These are phyloP conservation scores for Zapus hudsonius DNA, from an alignment of 2,113 vertebrate species.

Conservation along the genomic window DNA sequence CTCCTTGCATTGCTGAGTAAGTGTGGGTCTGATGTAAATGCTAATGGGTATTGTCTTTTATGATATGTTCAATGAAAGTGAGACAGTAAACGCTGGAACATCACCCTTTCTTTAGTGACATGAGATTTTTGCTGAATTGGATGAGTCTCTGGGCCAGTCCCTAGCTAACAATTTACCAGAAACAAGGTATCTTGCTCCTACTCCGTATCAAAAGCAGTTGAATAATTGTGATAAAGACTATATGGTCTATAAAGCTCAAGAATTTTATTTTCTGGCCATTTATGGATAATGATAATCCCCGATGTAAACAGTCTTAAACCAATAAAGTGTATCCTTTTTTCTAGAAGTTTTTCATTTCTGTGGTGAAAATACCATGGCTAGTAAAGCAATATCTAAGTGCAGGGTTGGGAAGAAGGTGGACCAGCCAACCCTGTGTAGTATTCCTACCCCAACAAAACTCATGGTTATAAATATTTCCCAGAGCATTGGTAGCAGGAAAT, in stretches of 20 bases:
- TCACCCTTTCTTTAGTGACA: not conserved
- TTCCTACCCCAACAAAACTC: not conserved
- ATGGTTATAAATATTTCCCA: rapidly evolving
- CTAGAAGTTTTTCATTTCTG: not conserved
- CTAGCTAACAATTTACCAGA: too few species aligned
- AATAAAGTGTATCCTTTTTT: too few species aligned
- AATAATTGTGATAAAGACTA: not conserved
- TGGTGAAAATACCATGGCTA: not conserved
- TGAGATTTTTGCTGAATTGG: not conserved
- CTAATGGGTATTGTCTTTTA: not conserved
- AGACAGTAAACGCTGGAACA: not conserved
- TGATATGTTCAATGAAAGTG: too few species aligned
- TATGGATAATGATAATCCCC: not conserved
- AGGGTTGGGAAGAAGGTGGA: not conserved
- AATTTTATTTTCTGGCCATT: not conserved
- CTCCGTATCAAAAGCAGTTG: rapidly evolving
- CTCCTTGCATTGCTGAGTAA: rapidly evolving
- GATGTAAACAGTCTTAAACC: not conserved
- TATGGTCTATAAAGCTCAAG: too few species aligned
- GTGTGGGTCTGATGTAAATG: not conserved
- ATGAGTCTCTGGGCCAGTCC: too few species aligned
- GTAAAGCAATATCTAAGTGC: rapidly evolving
- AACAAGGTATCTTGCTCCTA: too few species aligned
- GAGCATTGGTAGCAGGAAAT: too few species aligned
- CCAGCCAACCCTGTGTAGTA: too few species aligned